Conservation (phyloP, 2,797 vertebrate genomes). For the Enteromius fasciolatus region DNA sequence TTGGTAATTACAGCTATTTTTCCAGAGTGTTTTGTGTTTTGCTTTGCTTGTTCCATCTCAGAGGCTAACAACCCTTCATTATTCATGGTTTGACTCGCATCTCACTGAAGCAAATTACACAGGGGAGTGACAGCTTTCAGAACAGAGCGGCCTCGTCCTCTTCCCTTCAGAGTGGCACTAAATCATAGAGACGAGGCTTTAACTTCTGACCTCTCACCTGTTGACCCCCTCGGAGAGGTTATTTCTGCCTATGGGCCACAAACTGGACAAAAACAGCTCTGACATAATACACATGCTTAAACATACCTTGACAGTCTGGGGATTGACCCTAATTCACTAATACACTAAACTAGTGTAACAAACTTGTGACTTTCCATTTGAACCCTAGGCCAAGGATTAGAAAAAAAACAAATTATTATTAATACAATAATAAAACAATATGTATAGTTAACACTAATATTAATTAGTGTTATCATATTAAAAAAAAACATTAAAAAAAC, state of each 20-base stretch:
- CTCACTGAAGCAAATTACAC: constrained; percentile 62
- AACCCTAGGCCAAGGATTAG: too few species aligned
- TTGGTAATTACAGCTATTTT: constrained; percentile 84
- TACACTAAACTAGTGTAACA: not conserved
- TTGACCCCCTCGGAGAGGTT: constrained; percentile 80
- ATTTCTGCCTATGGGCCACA: constrained; percentile 43
- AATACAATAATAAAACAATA: too few species aligned
- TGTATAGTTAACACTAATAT: too few species aligned
- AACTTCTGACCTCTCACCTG: constrained; percentile 77
- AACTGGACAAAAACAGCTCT: constrained; percentile 40
- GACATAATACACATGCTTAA: constrained; percentile 55
- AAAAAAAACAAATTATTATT: too few species aligned
- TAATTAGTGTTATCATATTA: too few species aligned
- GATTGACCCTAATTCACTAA: constrained; percentile 54
- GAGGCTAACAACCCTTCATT: constrained; percentile 85
- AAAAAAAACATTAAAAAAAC: too few species aligned
- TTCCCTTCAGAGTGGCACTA: constrained; percentile 78
- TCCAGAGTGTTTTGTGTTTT: constrained; percentile 83
- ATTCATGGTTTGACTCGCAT: constrained; percentile 77
- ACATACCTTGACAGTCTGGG: constrained; percentile 67
- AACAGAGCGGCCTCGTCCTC: constrained; percentile 69
- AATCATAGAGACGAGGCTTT: constrained; percentile 75
- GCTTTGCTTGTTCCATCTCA: constrained; percentile 83
- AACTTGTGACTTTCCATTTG: not conserved
- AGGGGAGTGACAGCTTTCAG: constrained; percentile 82